Evolutionary conservation across 2,797 vertebrate genomes (phyloP).

Genomic region (Rhabdomys pumilio): DNA sequence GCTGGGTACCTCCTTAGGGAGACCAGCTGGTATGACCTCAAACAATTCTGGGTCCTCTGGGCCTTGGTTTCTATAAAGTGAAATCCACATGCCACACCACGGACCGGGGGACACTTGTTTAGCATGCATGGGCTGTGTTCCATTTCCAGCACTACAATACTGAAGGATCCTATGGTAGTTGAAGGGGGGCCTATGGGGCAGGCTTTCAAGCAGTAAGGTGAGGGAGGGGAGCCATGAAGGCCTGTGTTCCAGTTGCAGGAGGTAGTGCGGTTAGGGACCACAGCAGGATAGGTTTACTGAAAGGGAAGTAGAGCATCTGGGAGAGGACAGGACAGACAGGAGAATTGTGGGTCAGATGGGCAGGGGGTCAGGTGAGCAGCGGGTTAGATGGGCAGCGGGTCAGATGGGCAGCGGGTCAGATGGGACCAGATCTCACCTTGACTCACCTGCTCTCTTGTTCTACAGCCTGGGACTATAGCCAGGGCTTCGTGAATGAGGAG

Average conservation of each 20-base stretch:
- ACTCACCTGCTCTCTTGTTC: not conserved
- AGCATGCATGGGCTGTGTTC: not conserved
- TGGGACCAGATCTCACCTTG: no score
- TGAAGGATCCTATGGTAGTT: not conserved
- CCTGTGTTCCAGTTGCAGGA: rapidly evolving
- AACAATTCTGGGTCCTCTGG: not conserved
- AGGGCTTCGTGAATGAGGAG: conserved; percentile 96
- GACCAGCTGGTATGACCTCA: not conserved
- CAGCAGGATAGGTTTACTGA: not conserved
- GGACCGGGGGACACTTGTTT: not conserved
- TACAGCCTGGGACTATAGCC: conserved; percentile 96
- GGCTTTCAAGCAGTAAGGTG: not conserved
- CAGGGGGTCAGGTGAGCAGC: not conserved
- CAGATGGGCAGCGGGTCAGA: no score
- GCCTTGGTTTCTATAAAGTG: conserved; percentile 27
- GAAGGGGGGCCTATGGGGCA: not conserved
- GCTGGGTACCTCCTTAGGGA: not conserved
- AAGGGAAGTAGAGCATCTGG: not conserved
- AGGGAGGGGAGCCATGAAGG: no score
- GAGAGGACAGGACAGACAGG: not conserved
- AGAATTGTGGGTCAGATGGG: no score
- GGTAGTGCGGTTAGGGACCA: not conserved
- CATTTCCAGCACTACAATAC: not conserved
- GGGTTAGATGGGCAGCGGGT: no score
- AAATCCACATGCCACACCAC: not conserved